Conservation (phyloP, 2,888 invertebrate species). For the Gryllus longicercus region DNA sequence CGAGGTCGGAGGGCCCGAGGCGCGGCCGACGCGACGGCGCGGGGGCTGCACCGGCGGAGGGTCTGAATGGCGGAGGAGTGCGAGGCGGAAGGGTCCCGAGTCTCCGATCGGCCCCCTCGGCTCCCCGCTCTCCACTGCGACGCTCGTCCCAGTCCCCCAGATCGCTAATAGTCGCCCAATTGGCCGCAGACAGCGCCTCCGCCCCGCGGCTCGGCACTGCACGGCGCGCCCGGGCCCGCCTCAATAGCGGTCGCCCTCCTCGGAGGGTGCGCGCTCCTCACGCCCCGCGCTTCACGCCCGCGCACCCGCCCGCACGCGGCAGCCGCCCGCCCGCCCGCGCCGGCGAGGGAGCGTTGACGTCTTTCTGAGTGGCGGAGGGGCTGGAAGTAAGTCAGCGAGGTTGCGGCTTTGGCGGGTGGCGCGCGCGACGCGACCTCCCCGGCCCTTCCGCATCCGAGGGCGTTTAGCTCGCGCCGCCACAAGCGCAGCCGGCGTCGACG, state of each 20-base stretch:
- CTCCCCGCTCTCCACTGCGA: background rate
- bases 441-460: background rate
- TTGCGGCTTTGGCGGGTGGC: background rate
- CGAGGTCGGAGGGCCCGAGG: background rate
- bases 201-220: too few species aligned
- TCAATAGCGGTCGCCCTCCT: too few species aligned
- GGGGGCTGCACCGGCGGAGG: too few species aligned
- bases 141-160: background rate
- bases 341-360: background rate
- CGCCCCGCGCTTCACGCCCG: too few species aligned
- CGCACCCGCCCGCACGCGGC: too few species aligned
- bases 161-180: slow-evolving; percentile 8
- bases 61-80: too few species aligned
- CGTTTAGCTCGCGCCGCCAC: background rate
- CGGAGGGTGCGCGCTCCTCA: too few species aligned
- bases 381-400: background rate
- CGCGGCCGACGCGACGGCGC: too few species aligned
- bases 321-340: background rate
- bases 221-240: too few species aligned
- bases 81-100: too few species aligned
- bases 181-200: background rate
- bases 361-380: background rate
- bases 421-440: background rate
- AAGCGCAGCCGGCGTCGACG: background rate
- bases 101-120: too few species aligned